Base-by-base conservation (phyloP, 2,888 invertebrate species). In the Hylaea fasciaria region DNA sequence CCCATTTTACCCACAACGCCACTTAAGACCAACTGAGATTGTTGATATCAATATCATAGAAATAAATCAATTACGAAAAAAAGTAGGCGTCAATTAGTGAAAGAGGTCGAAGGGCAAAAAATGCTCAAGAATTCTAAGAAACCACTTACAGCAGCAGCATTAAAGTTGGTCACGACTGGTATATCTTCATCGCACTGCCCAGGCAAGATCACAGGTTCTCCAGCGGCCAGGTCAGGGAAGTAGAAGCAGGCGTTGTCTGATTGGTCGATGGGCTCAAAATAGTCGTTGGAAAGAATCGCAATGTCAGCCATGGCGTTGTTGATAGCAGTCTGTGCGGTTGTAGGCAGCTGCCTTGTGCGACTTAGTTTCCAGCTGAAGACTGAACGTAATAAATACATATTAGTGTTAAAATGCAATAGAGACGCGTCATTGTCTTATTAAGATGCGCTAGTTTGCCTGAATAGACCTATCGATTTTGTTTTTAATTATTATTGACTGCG, bases 331-430 rank as follows among this genome's bases (percentile, higher is more conserved):
- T 41, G 65, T 0, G 80, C 77, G 12, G 62, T 57, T 43, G 55
- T 0, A 0, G 82, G 72, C 0, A 87, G 66, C 29, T 71, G 49
- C 40, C 64, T 77, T 0, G 68, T 75, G 66, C 85, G 81, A 60
- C 91, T 88, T 0, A 92, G 78, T 57, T 90, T 89, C 91, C 89
- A 91, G 60, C 87, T 87, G 77, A 81, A 88, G 9, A 91, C 91
- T 92, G 66, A 57, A 74, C 22, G 22, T 5, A 22, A 22, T 69
- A 57, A 13, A 53, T 41, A 63, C 44, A 37, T 7, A 32, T 7
- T 9, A 9, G 7, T 32, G 10, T 9, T 32, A 9, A 32, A 8
- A 32, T 4, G 32, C 7, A 32, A 32, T 8, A 10, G 7, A 32
- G 10, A 32, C 1, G 1, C 32, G 9, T 7, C 32, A 10, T 2